Percentiles rank a stretch among this genome's conserved stretches.
Conservation (phyloP, 2,888 invertebrate genomes). For the Eristalis arbustorum region DNA sequence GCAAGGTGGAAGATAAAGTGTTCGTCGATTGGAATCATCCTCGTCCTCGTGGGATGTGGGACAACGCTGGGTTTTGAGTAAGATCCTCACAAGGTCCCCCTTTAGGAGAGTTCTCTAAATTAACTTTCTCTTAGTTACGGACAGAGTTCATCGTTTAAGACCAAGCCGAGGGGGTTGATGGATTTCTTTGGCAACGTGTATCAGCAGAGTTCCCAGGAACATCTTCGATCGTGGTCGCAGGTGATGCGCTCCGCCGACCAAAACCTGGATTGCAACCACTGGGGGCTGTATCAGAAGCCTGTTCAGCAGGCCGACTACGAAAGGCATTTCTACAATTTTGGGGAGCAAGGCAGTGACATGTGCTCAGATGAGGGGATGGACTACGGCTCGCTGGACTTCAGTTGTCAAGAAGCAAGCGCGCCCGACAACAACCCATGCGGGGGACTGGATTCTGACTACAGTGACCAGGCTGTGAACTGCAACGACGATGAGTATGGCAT, state of each 20-base stretch:
- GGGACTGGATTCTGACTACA: not conserved
- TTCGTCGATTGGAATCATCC: constrained; percentile 1
- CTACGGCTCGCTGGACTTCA: not conserved
- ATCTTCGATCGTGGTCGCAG: not conserved
- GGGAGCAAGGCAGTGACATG: not conserved
- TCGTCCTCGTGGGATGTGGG: not conserved
- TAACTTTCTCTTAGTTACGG: not conserved
- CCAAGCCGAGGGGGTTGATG: constrained; percentile 20
- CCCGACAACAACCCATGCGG: not conserved
- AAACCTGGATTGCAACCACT: not conserved
- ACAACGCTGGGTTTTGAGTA: constrained; percentile 16
- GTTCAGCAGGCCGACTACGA: not conserved
- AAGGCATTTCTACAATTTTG: not conserved
- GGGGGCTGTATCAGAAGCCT: not conserved
- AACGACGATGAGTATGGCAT: not conserved
- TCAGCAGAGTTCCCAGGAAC: not conserved
- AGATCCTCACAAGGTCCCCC: not conserved
- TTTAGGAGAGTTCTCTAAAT: not conserved
- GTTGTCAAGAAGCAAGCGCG: not conserved
- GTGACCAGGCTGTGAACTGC: not conserved
- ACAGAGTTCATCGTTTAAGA: not conserved
- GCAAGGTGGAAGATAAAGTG: constrained; percentile 1
- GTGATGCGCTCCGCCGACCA: not conserved
- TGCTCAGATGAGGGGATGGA: not conserved
- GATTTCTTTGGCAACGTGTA: constrained; percentile 36